Evolutionary conservation across 2,113 vertebrate species (phyloP).

Genomic region (Phrynosoma platyrhinos): DNA sequence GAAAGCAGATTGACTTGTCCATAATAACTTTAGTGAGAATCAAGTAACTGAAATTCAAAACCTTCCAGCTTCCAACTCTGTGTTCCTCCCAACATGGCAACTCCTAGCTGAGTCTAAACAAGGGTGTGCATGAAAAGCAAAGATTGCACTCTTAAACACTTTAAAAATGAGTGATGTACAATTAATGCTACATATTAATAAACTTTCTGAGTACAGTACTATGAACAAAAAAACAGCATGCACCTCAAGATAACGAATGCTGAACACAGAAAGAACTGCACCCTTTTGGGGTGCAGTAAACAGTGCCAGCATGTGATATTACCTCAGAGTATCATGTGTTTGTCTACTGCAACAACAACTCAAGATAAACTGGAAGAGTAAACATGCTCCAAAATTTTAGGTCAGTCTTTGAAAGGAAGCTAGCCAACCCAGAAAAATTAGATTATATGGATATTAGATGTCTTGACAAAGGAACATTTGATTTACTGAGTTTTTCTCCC

Average conservation of each 20-base stretch:
- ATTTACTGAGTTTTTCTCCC: background rate
- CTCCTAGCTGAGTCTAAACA: background rate
- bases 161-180: background rate
- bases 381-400: background rate
- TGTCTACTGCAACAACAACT: background rate
- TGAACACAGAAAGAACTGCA: background rate
- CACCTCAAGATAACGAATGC: background rate
- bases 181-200: background rate
- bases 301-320: background rate
- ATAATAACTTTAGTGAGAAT: background rate
- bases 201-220: background rate
- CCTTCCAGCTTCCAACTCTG: fast-evolving
- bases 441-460: background rate
- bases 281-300: background rate
- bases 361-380: background rate
- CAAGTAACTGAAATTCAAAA: background rate
- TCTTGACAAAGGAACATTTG: conserved; percentile 1
- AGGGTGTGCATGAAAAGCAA: background rate
- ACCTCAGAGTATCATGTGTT: background rate
- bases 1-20: background rate
- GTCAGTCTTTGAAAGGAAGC: background rate
- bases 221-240: background rate
- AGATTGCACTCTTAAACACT: background rate
- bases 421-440: background rate
- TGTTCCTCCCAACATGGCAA: background rate